These are phyloP conservation scores for Dolichotis patagonum DNA, from an alignment of 2,113 vertebrate genomes.

Conservation along the genomic window DNA sequence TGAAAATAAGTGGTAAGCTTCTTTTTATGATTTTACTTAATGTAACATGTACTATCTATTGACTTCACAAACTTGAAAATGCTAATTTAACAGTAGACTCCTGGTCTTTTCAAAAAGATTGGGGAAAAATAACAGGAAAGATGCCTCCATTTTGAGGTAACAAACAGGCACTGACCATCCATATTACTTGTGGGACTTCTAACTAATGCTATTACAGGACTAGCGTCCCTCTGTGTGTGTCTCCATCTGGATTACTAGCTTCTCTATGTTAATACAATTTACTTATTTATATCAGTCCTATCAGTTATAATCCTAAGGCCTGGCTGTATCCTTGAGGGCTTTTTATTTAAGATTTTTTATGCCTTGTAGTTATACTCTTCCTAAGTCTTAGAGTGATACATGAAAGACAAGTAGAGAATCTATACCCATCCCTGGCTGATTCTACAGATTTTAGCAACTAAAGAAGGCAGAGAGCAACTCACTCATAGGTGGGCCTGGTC, in stretches of 20 bases:
- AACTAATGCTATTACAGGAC: neutral
- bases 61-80: neutral
- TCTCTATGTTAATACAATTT: neutral
- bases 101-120: neutral
- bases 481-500: too few relatives aligned
- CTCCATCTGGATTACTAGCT: neutral
- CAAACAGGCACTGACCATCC: neutral
- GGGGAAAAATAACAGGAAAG: neutral
- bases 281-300: neutral
- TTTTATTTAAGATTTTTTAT: neutral
- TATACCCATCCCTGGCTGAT: neutral
- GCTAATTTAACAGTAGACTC: neutral
- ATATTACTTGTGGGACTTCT: rapidly evolving
- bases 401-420: neutral
- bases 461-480: slow-evolving; percentile 76
- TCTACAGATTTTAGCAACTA: rapidly evolving
- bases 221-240: neutral
- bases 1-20: neutral
- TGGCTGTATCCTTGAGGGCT: rapidly evolving
- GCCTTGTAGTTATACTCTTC: neutral
- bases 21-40: neutral
- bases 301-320: neutral
- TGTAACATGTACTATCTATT: neutral
- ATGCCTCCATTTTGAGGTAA: neutral
- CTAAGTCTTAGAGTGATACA: rapidly evolving